Evolutionary conservation across 2,797 vertebrate species (phyloP).

Genomic region (Phataginus tricuspis): DNA sequence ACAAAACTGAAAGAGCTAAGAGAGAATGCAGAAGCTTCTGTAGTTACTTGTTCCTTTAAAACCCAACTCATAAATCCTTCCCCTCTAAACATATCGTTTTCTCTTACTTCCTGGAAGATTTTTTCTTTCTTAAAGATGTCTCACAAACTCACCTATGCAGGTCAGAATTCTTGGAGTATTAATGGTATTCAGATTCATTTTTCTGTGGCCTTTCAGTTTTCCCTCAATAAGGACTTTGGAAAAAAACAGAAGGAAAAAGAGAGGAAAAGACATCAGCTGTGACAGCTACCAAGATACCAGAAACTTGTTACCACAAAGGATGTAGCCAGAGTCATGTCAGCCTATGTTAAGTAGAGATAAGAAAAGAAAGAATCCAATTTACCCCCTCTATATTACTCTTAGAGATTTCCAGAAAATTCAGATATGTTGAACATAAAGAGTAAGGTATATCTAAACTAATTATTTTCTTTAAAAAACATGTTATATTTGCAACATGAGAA

Average conservation of each 20-base stretch:
- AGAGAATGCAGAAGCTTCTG: background rate
- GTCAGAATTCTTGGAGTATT: background rate
- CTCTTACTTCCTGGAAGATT: background rate
- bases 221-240: background rate
- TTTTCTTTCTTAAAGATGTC: background rate
- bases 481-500: background rate
- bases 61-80: background rate
- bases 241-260: background rate
- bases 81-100: background rate
- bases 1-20: background rate
- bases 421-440: background rate
- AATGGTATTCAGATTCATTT: background rate
- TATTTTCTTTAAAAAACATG: background rate
- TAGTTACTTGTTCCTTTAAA: background rate
- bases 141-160: background rate
- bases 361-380: background rate
- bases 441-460: background rate
- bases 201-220: background rate
- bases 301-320: background rate
- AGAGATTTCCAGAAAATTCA: background rate
- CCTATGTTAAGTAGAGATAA: background rate
- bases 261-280: background rate
- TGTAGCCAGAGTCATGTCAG: background rate
- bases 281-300: background rate
- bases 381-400: background rate